Base-by-base conservation (phyloP, 2,888 invertebrate species). In the Scaptomyza reducta region DNA sequence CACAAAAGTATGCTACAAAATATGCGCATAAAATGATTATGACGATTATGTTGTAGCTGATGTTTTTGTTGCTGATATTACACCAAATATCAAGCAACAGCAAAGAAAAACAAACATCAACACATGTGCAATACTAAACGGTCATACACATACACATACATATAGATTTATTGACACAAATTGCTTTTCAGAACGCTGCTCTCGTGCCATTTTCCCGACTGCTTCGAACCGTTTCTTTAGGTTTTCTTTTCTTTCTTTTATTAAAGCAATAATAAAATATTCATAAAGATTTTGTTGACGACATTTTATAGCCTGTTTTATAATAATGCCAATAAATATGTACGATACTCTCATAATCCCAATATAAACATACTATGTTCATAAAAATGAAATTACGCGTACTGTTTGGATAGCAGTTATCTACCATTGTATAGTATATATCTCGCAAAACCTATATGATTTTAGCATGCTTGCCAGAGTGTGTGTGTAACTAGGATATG, bases 181-280 rank as follows among this genome's bases (percentile, higher is more conserved):
- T 88, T 89, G 86, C 88, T 81, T 76, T 86, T 77, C 49, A 68
- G 70, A 64, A 61, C 70, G 61, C 54, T 58, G 40, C 47, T 56
- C 67, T 44, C 55, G 33, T 59, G 50, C 35, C 60, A 61, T 64
- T 69, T 61, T 35, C 41, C 40, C 55, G 64, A 55, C 42, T 60
- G 44, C 18, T 47, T 40, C 50, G 31, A 50, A 11, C 14, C 5
- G 25, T 31, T 49, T 47, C 40, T 58, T 57, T 33, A 40, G 22
- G 46, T 56, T 31, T 27, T 41, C 14, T 44, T 42, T 29, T 9
- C 9, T 31, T 10, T 31, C 18, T 45, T 25, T 51, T 47, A 75
- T 84, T 79, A 74, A 80, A 78, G 74, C 67, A 74, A 74, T 80
- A 80, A 87, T 88, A 87, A 89, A 89, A 89, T 88, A 89, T 89